Evolutionary conservation across 2,797 vertebrate genomes (phyloP).

Genomic region (Synanceia verrucosa): DNA sequence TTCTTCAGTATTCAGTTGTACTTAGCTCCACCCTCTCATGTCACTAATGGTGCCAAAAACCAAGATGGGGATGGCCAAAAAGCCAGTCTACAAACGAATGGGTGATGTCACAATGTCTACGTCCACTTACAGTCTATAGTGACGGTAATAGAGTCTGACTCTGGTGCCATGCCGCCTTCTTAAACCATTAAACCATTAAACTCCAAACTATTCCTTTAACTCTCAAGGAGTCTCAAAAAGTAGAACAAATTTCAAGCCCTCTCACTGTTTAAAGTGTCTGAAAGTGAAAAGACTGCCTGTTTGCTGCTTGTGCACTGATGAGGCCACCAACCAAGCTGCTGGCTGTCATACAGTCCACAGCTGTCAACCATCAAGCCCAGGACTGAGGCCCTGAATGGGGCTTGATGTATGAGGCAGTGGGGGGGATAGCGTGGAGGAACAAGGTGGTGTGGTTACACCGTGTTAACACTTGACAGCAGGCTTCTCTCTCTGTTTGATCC

Average conservation of each 20-base stretch:
- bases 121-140: too few species aligned
- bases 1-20: too few species aligned
- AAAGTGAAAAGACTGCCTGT: slow-evolving; percentile 37
- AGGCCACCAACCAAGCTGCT: slow-evolving; percentile 64
- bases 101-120: too few species aligned
- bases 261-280: slow-evolving; percentile 45
- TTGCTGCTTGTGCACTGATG: slow-evolving; percentile 33
- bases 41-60: too few species aligned
- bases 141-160: not conserved
- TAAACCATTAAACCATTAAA: slow-evolving; percentile 11
- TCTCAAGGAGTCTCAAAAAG: slow-evolving; percentile 40
- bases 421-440: not conserved
- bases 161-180: not conserved
- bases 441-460: slow-evolving; percentile 8
- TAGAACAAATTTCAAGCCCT: slow-evolving; percentile 20
- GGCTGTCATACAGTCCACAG: slow-evolving; percentile 65
- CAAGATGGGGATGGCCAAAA: too few species aligned
- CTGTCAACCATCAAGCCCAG: slow-evolving; percentile 62
- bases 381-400: slow-evolving; percentile 16
- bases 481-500: not conserved
- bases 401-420: slow-evolving; percentile 14
- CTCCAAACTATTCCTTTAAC: slow-evolving; percentile 16
- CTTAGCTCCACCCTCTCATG: too few species aligned
- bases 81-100: too few species aligned
- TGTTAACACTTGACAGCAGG: slow-evolving; percentile 29